phyloP scores from a whole-genome alignment of 92 coral and sea anemone species.

The Bergia puertoricense region DNA sequence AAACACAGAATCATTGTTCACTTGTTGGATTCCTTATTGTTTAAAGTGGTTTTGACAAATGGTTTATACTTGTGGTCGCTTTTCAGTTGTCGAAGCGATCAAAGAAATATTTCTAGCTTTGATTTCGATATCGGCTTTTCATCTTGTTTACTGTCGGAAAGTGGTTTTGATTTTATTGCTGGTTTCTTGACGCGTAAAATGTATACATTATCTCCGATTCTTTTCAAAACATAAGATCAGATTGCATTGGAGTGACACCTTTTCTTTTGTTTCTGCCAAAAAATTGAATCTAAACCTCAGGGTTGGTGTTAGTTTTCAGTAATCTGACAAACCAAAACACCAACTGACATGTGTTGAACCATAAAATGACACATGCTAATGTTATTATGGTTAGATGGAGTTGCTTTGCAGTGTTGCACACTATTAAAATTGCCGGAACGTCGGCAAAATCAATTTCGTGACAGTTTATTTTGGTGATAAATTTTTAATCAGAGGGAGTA shows the following conservation, averaged over 20 bases:
- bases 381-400: background rate
- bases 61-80: slow-evolving; percentile 12
- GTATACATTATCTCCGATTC: background rate
- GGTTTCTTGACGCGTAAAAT: background rate
- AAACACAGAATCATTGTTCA: slow-evolving; percentile 2
- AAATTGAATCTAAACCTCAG: background rate
- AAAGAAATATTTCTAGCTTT: background rate
- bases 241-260: slow-evolving; percentile 9
- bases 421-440: background rate
- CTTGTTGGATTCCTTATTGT: background rate
- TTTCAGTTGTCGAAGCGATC: background rate
- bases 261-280: background rate
- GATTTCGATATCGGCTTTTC: slow-evolving; percentile 6
- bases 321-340: background rate
- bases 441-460: slow-evolving; percentile 3
- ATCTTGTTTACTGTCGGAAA: slow-evolving; percentile 15
- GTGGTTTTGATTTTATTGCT: slow-evolving; percentile 9
- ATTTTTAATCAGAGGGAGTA: slow-evolving; percentile 19
- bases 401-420: background rate
- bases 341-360: background rate
- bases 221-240: background rate
- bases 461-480: slow-evolving; percentile 29
- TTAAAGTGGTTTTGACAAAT: background rate
- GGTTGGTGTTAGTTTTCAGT: background rate
- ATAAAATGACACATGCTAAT: background rate